phyloP scores from a whole-genome alignment of 53 echinoderm and acorn worm genomes.

The Astropecten irregularis region DNA sequence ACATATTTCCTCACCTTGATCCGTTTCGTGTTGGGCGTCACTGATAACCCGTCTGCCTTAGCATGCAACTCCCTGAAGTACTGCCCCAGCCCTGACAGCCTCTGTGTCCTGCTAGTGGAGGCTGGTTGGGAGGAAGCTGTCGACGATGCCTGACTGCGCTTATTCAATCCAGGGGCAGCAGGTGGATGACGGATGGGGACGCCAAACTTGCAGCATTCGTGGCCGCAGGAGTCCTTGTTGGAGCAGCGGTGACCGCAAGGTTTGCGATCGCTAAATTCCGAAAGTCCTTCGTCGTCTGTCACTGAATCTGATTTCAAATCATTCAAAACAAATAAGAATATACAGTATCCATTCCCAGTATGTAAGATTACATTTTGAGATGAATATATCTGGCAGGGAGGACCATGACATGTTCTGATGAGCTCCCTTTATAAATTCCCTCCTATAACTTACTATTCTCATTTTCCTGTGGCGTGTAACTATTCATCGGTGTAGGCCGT shows the following conservation, averaged over 20 bases:
- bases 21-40: slow-evolving; percentile 14
- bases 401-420: too few relatives aligned
- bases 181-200: slow-evolving; percentile 29
- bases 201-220: slow-evolving; percentile 84
- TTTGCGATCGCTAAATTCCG: slow-evolving; percentile 43
- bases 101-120: neutral
- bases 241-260: slow-evolving; percentile 83
- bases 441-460: slow-evolving; percentile 21
- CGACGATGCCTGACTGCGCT: neutral
- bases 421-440: too few relatives aligned
- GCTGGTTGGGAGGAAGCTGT: neutral
- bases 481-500: neutral
- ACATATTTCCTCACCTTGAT: slow-evolving; percentile 25
- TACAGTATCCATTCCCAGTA: neutral
- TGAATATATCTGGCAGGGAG: neutral
- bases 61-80: slow-evolving; percentile 66
- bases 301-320: neutral
- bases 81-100: slow-evolving; percentile 21
- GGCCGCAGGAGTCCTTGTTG: slow-evolving; percentile 79
- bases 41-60: slow-evolving; percentile 33
- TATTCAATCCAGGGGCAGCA: neutral
- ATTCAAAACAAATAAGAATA: neutral
- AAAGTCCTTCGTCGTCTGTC: slow-evolving; percentile 26
- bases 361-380: neutral
- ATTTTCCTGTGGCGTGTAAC: neutral